Evolutionary conservation across 2,888 invertebrate species (phyloP), one percentile per base, ranked within the genome.

Genomic region (Lissocephala sabroskyi): DNA sequence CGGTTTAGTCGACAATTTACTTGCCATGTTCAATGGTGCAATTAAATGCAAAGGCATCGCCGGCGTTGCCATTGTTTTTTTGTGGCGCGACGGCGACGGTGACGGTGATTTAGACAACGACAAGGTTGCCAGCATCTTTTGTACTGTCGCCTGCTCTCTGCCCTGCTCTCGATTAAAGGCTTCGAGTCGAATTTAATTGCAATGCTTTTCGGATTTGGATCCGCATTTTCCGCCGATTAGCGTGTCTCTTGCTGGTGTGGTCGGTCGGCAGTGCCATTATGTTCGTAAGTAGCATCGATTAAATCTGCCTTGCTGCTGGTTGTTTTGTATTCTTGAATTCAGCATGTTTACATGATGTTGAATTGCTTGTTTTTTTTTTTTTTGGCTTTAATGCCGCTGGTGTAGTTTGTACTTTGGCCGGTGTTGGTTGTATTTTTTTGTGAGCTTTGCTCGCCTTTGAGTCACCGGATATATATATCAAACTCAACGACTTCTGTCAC

Each of bases 31-130:
- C 51, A 60, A 55, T 60, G 59, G 40, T 45, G 56, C 59, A 49
- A 59, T 59, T 60, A 59, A 59, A 59, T 56, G 59, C 51, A 60
- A 59, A 58, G 55, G 51, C 56, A 50, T 47, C 37, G 58, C 11
- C 47, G 42, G 33, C 35, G 32, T 26, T 35, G 33, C 14, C 26
- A 7, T 14, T 26, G 4, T 30, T 33, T 33, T 13, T 33, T 13
- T 16, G 17, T n/a, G 13, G 30, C 13, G 40, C 43, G 51, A 51
- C 30, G 14, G 23, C 36, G 41, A 37, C 42, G 53, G n/a, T n/a
- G n/a, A n/a, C n/a, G n/a, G n/a, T n/a, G n/a, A n/a, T n/a, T n/a
- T 43, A 53, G 59, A 58, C 59, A 57, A 58, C 45, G 53, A 49
- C 57, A 58, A 57, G 57, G 57, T 57, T 57, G n/a, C n/a, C n/a